Evolutionary conservation across 2,113 vertebrate genomes (phyloP).

Genomic region (Recurvirostra avosetta): DNA sequence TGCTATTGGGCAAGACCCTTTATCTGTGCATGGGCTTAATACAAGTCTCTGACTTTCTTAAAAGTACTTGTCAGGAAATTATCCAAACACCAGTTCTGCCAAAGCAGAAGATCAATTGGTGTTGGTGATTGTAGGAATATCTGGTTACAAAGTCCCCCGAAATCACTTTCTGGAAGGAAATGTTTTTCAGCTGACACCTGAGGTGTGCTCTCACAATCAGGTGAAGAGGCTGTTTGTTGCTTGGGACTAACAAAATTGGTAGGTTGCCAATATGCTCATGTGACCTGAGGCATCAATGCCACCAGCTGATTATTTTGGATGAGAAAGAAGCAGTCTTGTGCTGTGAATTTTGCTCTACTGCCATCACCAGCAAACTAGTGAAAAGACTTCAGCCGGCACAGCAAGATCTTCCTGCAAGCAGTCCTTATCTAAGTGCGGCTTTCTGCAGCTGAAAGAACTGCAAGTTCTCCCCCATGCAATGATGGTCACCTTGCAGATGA

Average conservation of each 20-base stretch:
- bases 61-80: not conserved
- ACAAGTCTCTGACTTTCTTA: not conserved
- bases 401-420: not conserved
- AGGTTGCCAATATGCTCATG: not conserved
- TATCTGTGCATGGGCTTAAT: not conserved
- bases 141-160: not conserved
- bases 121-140: not conserved
- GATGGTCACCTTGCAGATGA: not conserved
- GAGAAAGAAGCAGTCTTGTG: not conserved
- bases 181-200: not conserved
- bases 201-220: not conserved
- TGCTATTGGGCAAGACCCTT: not conserved
- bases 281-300: not conserved
- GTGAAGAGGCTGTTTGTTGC: not conserved
- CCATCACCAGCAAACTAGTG: not conserved
- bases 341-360: not conserved
- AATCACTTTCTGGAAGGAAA: not conserved
- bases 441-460: not conserved
- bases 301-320: not conserved
- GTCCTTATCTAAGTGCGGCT: not conserved
- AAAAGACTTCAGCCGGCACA: not conserved
- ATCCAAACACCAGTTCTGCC: not conserved
- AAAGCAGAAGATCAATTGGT: not conserved
- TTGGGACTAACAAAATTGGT: not conserved
- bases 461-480: not conserved